Base-by-base conservation (phyloP, 1,140 invertebrate genomes). In the Drosophila yakuba region DNA sequence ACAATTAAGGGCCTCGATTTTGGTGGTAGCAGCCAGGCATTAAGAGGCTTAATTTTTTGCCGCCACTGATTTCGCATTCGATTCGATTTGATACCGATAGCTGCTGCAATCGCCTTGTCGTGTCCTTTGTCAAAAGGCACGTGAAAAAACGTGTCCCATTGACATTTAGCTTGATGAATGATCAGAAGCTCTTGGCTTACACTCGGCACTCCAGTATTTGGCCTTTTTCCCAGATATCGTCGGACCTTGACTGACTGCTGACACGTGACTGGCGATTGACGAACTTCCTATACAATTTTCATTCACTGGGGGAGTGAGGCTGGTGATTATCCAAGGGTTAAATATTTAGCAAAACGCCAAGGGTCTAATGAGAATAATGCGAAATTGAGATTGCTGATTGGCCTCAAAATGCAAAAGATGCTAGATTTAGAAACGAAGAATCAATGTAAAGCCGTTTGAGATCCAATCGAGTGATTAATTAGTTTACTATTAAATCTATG, bases 161-260 rank as follows among this genome's bases (percentile, higher is more conserved):
- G 84, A 88, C 84, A 78, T 83, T 88, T 52, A 88, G 85, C 84
- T 89, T 88, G 84, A 88, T 88, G 84, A 88, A 88, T 88, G 84
- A 88, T 84, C 79, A 55, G 58, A 47, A 50, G 50, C 54, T 62
- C 48, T 47, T 36, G 43, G 43, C 17, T 11, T 36, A 17, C 12
- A 35, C 2, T 11, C 23, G 32, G 63, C 12, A 36, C 17, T 51
- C 20, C 45, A 59, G 57, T 38, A 25, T 64, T 58, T 38, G 23
- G 52, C 15, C 54, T 17, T 35, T 63, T 74, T 66, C 57, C 75
- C 76, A 67, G 51, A 57, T 68, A 52, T 67, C 59, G 38, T 36
- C 10, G 64, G 72, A 43, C 74, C 67, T 76, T 74, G 83, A 88
- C 79, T 86, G 83, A 88, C 83, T 89, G 80, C 76, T 74, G 83